phyloP scores from a whole-genome alignment of 2,797 vertebrate genomes.

The Cynopterus sphinx region DNA sequence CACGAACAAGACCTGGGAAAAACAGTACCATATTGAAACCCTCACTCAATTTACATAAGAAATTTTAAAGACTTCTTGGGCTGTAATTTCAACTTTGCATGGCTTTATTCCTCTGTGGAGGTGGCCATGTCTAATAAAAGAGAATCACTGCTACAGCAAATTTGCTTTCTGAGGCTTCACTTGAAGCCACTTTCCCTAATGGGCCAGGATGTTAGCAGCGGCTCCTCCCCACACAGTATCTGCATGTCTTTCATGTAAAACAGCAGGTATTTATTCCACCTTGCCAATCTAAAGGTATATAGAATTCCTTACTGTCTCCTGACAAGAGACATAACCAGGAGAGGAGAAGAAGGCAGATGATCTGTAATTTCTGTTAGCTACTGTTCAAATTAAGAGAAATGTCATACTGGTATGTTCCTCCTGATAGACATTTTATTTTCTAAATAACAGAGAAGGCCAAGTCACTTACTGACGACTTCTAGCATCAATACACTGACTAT shows the following conservation, averaged over 20 bases:
- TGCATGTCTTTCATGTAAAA: not conserved
- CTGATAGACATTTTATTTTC: not conserved
- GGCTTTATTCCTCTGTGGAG: not conserved
- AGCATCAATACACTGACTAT: not conserved
- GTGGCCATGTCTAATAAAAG: not conserved
- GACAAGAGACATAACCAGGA: not conserved
- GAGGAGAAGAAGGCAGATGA: not conserved
- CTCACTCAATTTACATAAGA: not conserved
- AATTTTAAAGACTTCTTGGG: not conserved
- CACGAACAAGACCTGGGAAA: not conserved
- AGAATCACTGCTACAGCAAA: not conserved
- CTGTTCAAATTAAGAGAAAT: not conserved
- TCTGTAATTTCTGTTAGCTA: not conserved
- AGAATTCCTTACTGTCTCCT: not conserved
- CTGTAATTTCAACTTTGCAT: not conserved
- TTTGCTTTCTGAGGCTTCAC: not conserved
- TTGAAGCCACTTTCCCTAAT: not conserved
- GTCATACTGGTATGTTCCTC: not conserved
- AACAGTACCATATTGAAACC: not conserved
- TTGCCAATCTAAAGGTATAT: not conserved
- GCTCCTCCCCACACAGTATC: too few species aligned
- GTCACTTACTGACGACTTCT: not conserved
- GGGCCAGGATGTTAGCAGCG: not conserved
- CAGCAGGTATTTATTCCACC: not conserved
- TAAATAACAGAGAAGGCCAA: not conserved